Conservation (phyloP, 2,113 vertebrate genomes). For the Ictalurus furcatus region DNA sequence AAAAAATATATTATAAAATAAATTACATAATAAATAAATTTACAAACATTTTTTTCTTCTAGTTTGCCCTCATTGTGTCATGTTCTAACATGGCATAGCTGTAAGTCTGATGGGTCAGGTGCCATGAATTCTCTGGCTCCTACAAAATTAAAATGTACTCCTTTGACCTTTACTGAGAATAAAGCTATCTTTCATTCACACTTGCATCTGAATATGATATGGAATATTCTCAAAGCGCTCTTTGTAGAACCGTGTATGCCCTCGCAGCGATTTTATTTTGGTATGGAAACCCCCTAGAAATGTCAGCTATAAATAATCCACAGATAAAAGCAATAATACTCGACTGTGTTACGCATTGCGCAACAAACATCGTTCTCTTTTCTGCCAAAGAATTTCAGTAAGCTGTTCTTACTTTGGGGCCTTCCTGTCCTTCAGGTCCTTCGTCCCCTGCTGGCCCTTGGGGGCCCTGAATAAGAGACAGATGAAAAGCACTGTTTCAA, state of each 20-base stretch:
- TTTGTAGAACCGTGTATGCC: slow-evolving; percentile 55
- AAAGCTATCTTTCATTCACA: slow-evolving; percentile 28
- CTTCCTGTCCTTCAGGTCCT: slow-evolving; percentile 66
- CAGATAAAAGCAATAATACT: slow-evolving; percentile 5
- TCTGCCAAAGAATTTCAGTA: not conserved
- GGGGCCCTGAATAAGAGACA: slow-evolving; percentile 59
- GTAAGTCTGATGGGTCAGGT: not conserved
- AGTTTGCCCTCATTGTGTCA: not conserved
- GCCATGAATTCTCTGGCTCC: not conserved
- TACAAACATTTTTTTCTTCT: not conserved
- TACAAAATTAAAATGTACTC: not conserved
- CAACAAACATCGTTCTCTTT: slow-evolving; percentile 1
- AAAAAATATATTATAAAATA: no score
- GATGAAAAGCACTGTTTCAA: not conserved
- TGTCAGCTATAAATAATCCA: slow-evolving; percentile 39
- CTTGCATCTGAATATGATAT: not conserved
- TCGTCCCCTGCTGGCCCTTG: slow-evolving; percentile 65
- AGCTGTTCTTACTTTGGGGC: slow-evolving; percentile 66
- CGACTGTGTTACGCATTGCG: not conserved
- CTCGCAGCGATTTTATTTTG: slow-evolving; percentile 47
- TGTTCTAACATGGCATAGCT: not conserved
- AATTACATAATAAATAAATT: no score
- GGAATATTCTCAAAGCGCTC: slow-evolving; percentile 54
- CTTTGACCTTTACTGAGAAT: slow-evolving; percentile 16
- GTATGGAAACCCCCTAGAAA: slow-evolving; percentile 49